These are phyloP conservation scores for Drosophila pseudoobscura DNA, from an alignment of 1,140 invertebrate genomes.

Conservation along the genomic window DNA sequence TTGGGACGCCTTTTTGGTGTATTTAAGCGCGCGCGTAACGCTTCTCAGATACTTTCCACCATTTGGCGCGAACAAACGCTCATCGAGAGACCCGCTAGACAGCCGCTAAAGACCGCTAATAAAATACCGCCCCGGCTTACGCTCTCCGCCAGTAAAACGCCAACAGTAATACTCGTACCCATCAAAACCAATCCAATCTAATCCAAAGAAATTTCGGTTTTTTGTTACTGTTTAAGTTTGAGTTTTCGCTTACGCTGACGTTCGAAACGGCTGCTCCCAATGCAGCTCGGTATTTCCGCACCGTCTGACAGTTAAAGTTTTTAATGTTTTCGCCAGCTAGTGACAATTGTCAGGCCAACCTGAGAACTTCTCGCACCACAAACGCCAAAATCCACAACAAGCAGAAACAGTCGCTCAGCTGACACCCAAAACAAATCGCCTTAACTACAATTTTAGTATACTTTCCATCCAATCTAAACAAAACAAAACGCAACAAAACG, in stretches of 20 bases:
- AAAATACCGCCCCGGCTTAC: constrained; percentile 20
- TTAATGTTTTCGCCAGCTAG: constrained; percentile 56
- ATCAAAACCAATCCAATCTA: not conserved
- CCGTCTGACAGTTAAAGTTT: constrained; percentile 30
- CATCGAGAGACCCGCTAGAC: constrained; percentile 5
- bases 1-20: constrained; percentile 42
- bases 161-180: not conserved
- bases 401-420: constrained; percentile 61
- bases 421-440: constrained; percentile 27
- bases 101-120: not conserved
- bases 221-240: not conserved
- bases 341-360: constrained; percentile 24
- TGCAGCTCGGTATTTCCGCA: constrained; percentile 13
- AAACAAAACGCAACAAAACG: not conserved
- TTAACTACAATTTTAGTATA: no score
- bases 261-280: not conserved
- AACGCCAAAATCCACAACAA: constrained; percentile 44
- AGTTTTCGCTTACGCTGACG: not conserved
- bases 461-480: no score
- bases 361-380: constrained; percentile 27
- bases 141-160: constrained; percentile 18
- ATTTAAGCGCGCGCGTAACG: constrained; percentile 69
- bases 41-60: constrained; percentile 73
- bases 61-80: constrained; percentile 57
- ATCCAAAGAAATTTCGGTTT: constrained; percentile 9